phyloP scores from a whole-genome alignment of 2,113 vertebrate genomes.

The Dicaeum eximium region DNA sequence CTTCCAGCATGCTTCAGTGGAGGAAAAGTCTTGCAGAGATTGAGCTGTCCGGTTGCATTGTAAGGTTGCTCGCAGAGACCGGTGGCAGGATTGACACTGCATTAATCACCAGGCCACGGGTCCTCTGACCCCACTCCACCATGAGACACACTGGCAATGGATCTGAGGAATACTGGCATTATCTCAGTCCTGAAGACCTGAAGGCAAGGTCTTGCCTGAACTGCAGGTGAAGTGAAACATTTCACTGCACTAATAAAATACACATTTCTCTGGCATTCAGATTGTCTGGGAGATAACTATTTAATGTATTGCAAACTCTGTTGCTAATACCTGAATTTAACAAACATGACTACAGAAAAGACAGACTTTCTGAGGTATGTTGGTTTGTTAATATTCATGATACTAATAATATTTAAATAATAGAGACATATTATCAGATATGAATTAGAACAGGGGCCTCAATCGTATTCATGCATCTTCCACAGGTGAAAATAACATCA shows the following conservation, averaged over 20 bases:
- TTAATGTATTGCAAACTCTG: neutral
- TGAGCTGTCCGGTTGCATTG: neutral
- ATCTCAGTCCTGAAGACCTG: neutral
- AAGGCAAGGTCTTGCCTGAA: constrained; percentile 38
- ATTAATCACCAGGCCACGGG: constrained; percentile 13
- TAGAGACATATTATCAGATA: neutral
- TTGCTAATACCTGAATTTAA: neutral
- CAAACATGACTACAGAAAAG: neutral
- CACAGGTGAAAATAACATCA: neutral
- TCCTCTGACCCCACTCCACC: neutral
- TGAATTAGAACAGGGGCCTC: neutral
- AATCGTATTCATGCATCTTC: neutral
- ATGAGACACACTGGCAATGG: neutral
- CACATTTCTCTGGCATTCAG: constrained; percentile 28
- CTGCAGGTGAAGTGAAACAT: constrained; percentile 10
- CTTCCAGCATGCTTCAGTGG: neutral
- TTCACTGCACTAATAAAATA: neutral
- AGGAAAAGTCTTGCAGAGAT: neutral
- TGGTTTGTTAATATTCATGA: neutral
- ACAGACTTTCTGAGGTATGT: neutral
- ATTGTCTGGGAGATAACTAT: constrained; percentile 8
- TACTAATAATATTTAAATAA: neutral
- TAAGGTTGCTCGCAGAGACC: neutral
- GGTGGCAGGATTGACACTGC: neutral
- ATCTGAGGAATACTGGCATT: neutral